Evolutionary conservation across 2,888 invertebrate genomes (phyloP), one percentile per base, ranked within the genome.

Genomic region (Tubiluchus corallicola): DNA sequence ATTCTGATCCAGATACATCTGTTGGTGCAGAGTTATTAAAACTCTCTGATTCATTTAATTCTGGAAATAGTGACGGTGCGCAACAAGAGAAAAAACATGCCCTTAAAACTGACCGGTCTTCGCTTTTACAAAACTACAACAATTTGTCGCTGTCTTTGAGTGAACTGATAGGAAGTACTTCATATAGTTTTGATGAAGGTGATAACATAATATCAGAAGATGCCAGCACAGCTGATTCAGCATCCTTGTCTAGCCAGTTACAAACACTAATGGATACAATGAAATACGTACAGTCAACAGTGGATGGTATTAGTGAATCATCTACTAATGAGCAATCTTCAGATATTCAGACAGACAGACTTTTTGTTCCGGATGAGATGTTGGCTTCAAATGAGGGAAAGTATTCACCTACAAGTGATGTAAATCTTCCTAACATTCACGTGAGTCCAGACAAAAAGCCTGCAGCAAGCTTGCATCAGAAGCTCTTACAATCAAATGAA

Each of bases 71-170:
- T n/a, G n/a, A 9, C 29, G 29, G 29, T 29, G n/a, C n/a, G n/a
- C n/a, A n/a, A n/a, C n/a, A n/a, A n/a, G n/a, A n/a, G n/a, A n/a
- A n/a, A n/a, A n/a, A n/a, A n/a, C n/a, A n/a, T n/a, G n/a, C n/a
- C n/a, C n/a, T n/a, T n/a, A n/a, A n/a, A n/a, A n/a, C n/a, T n/a
- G 29, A 29, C 29, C 29, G 29, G 29, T 9, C 29, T 9, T 9
- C 9, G 29, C 9, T 29, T n/a, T n/a, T 29, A 9, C 9, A 29
- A n/a, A 29, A 29, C 29, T 29, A 29, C 29, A 29, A n/a, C 29
- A 29, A n/a, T n/a, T n/a, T 29, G 29, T 29, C 29, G 29, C 29
- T 29, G 29, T 29, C 29, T 9, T n/a, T 29, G 29, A 29, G 29
- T n/a, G 29, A 29, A n/a, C 29, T 29, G 29, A 29, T 29, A 9